Conservation (phyloP, 1,140 invertebrate species). For the Schlechtendalia chinensis region DNA sequence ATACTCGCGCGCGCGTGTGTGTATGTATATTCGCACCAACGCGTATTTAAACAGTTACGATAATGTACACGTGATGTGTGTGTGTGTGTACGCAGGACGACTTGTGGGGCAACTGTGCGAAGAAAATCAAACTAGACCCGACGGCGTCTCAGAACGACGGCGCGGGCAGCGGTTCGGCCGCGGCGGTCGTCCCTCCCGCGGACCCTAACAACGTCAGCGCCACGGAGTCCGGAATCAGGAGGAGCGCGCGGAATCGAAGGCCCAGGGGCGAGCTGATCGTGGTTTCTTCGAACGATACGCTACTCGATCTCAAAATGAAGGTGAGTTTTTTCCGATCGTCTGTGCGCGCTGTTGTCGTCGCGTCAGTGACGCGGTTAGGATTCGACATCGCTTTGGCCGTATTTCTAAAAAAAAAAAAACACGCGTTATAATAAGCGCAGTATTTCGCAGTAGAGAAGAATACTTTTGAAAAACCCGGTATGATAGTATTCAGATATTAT, state of each 20-base stretch:
- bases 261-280: conserved; percentile 35
- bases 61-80: background rate
- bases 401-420: no score
- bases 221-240: conserved; percentile 16
- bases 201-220: background rate
- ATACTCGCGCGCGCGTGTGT: background rate
- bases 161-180: background rate
- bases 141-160: background rate
- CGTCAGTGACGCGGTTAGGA: no score
- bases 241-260: conserved; percentile 33
- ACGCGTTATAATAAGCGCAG: no score
- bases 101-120: conserved; percentile 20
- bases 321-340: background rate
- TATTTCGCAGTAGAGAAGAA: no score
- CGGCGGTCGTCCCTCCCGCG: background rate
- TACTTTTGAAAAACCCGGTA: no score
- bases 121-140: conserved; percentile 33
- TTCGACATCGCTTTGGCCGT: no score
- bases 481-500: no score
- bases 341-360: no score
- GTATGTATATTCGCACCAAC: background rate
- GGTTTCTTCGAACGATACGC: conserved; percentile 28
- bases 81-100: conserved; percentile 22
- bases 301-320: conserved; percentile 43
- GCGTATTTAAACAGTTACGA: background rate